These are phyloP conservation scores for Brevimyrus niger DNA, from an alignment of 2,113 vertebrate genomes.

Conservation along the genomic window DNA sequence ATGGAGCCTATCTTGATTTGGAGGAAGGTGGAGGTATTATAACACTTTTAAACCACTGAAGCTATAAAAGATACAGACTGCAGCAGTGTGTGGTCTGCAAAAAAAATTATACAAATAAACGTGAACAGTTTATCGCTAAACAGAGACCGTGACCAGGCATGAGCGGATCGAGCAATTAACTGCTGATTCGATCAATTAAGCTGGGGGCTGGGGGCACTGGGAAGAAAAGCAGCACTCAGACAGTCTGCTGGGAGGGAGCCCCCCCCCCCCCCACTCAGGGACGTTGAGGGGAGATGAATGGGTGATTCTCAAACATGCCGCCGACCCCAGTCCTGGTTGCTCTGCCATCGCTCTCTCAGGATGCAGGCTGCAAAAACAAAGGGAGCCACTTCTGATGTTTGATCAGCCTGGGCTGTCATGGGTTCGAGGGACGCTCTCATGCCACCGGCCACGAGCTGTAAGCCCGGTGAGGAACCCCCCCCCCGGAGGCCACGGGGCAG, in stretches of 20 bases:
- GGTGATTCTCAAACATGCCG: neutral
- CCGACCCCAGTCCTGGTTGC: neutral
- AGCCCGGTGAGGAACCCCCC: neutral
- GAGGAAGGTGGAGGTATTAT: neutral
- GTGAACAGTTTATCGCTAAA: neutral
- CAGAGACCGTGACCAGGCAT: neutral
- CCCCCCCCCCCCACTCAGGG: neutral
- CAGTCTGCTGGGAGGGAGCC: neutral
- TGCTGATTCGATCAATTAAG: neutral
- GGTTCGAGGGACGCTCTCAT: neutral
- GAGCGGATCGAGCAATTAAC: neutral
- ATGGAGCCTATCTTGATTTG: neutral
- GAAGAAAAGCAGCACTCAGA: neutral
- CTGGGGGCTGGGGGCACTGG: neutral
- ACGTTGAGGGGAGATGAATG: neutral
- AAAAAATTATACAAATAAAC: neutral
- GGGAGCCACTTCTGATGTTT: neutral
- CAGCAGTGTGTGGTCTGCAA: neutral
- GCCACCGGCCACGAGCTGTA: neutral
- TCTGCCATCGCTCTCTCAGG: neutral
- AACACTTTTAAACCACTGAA: neutral
- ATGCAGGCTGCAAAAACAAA: neutral
- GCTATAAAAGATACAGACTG: neutral
- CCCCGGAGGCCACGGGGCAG: neutral
- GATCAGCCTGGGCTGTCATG: neutral